Evolutionary conservation across 2,797 vertebrate genomes (phyloP).

Genomic region (Margarornis squamiger): DNA sequence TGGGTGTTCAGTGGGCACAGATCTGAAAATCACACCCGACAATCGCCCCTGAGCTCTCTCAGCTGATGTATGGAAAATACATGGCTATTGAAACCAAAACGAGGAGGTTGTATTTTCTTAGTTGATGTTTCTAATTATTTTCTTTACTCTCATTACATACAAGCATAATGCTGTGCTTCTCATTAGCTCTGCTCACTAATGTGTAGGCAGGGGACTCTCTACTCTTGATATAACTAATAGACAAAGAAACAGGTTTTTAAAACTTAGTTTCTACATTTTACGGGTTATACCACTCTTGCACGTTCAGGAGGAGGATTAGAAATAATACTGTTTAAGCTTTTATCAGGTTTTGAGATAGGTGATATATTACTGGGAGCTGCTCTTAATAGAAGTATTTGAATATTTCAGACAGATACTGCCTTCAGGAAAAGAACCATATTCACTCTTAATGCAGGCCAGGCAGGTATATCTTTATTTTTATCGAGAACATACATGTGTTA

Average conservation of each 20-base stretch:
- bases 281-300: neutral
- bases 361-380: neutral
- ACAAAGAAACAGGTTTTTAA: neutral
- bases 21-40: neutral
- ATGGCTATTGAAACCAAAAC: neutral
- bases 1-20: neutral
- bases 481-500: neutral
- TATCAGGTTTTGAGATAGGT: slow-evolving; percentile 3
- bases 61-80: neutral
- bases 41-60: neutral
- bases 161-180: neutral
- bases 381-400: neutral
- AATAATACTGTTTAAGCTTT: neutral
- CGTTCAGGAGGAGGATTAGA: slow-evolving; percentile 6
- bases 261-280: neutral
- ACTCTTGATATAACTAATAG: neutral
- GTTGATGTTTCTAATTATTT: neutral
- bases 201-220: neutral
- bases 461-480: neutral
- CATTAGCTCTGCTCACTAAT: neutral
- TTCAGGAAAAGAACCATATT: neutral
- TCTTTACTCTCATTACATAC: neutral
- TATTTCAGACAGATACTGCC: neutral
- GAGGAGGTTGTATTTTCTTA: neutral
- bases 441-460: neutral